Evolutionary conservation across 2,797 vertebrate genomes (phyloP).

Genomic region (Artibeus lituratus): DNA sequence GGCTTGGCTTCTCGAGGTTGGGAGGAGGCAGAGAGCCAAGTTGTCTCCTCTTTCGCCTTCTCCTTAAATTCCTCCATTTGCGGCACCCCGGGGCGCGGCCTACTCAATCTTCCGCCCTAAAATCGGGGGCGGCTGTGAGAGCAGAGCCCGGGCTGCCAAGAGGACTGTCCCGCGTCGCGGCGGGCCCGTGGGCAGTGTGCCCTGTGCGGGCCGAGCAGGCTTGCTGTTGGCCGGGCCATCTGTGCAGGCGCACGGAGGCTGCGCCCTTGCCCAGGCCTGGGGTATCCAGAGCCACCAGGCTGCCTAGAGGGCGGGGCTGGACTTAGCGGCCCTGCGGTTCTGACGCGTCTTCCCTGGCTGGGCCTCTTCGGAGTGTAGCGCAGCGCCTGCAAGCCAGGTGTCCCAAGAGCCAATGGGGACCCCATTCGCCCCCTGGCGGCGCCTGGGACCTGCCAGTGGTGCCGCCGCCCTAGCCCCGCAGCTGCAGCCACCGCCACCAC

Average conservation of each 20-base stretch:
- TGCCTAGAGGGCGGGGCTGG: neutral
- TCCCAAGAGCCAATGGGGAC: neutral
- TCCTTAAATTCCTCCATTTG: constrained; percentile 27
- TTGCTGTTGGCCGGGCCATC: neutral
- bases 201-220: neutral
- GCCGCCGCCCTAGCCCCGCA: neutral
- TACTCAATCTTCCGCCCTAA: neutral
- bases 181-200: neutral
- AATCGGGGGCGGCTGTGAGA: neutral
- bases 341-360: neutral
- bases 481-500: neutral
- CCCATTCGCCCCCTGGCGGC: constrained; percentile 68
- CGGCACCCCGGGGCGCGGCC: constrained; percentile 21
- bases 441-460: neutral
- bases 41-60: neutral
- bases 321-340: neutral
- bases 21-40: neutral
- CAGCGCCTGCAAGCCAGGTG: neutral
- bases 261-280: neutral
- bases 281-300: neutral
- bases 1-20: too few species aligned
- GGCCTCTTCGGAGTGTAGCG: neutral
- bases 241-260: neutral
- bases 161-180: neutral
- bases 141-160: neutral